phyloP scores from a whole-genome alignment of 2,797 vertebrate genomes.

The Xenentodon cancila region DNA sequence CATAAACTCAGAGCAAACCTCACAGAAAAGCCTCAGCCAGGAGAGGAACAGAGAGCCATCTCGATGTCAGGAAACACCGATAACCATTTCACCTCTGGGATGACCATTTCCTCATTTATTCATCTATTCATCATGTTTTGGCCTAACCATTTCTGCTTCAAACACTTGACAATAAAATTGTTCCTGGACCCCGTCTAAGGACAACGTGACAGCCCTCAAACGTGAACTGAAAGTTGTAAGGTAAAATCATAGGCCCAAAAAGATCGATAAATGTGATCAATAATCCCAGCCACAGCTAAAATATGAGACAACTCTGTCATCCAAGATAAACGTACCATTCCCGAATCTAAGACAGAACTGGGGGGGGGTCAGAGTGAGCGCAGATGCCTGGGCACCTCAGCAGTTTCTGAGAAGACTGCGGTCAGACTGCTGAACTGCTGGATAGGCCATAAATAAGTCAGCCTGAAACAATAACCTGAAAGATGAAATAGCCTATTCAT shows the following conservation, averaged over 20 bases:
- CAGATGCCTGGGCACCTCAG: conserved; percentile 18
- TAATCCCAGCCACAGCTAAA: conserved; percentile 35
- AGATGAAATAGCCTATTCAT: conserved; percentile 48
- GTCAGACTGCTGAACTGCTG: conserved; percentile 19
- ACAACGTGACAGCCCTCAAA: conserved; percentile 11
- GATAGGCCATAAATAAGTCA: conserved; percentile 58
- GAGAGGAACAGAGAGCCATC: too few relatives aligned
- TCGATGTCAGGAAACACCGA: too few relatives aligned
- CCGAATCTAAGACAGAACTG: conserved; percentile 25
- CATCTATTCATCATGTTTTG: too few relatives aligned
- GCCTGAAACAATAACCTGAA: conserved; percentile 57
- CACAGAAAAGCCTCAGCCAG: too few relatives aligned
- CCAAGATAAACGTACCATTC: conserved; percentile 52
- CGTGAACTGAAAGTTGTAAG: conserved; percentile 25
- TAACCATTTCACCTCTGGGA: too few relatives aligned
- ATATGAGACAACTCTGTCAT: conserved; percentile 49
- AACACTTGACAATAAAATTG: too few relatives aligned
- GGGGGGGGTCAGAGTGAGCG: conserved; percentile 21
- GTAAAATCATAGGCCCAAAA: conserved; percentile 19
- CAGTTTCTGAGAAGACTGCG: conserved; percentile 33
- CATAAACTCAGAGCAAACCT: too few relatives aligned
- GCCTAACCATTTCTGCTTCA: too few relatives aligned
- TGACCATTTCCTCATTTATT: too few relatives aligned
- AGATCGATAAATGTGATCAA: conserved; percentile 57
- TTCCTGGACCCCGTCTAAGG: not conserved